These are phyloP conservation scores for Hesperophylax magnus DNA, from an alignment of 1,140 invertebrate genomes.

Conservation along the genomic window DNA sequence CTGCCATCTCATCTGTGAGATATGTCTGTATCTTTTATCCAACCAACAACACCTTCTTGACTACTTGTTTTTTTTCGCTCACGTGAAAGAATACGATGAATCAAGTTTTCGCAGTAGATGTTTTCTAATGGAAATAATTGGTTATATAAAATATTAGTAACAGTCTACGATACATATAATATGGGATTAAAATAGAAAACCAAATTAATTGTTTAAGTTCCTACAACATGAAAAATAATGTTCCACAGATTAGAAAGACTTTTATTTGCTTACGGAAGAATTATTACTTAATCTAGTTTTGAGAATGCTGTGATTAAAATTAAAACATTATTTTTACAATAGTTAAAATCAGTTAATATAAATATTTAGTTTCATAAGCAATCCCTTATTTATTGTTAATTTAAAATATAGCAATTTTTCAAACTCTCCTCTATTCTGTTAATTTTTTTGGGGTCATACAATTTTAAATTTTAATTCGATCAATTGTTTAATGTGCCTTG, in stretches of 20 bases:
- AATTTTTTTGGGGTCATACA: constrained; percentile 15
- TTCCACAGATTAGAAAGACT: constrained; percentile 1
- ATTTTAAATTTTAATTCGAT: constrained; percentile 14
- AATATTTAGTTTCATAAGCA: constrained; percentile 31
- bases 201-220: neutral
- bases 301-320: constrained; percentile 22
- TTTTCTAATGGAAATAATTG: too few relatives aligned
- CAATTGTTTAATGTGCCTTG: neutral
- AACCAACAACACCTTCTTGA: too few relatives aligned
- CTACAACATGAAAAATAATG: neutral
- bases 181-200: too few relatives aligned
- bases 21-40: too few relatives aligned
- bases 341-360: constrained; percentile 8
- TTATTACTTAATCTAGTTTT: constrained; percentile 38
- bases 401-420: constrained; percentile 6
- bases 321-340: neutral
- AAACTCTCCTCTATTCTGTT: neutral
- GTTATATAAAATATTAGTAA: too few relatives aligned
- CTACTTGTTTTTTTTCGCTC: too few relatives aligned
- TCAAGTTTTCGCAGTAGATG: too few relatives aligned
- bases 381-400: neutral
- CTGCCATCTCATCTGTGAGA: too few relatives aligned
- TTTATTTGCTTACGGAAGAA: constrained; percentile 35
- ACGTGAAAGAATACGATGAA: too few relatives aligned
- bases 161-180: too few relatives aligned